Evolutionary conservation across 2,113 vertebrate species (phyloP), one percentile per base, ranked within the genome.

Genomic region (Ageneiosus marmoratus): DNA sequence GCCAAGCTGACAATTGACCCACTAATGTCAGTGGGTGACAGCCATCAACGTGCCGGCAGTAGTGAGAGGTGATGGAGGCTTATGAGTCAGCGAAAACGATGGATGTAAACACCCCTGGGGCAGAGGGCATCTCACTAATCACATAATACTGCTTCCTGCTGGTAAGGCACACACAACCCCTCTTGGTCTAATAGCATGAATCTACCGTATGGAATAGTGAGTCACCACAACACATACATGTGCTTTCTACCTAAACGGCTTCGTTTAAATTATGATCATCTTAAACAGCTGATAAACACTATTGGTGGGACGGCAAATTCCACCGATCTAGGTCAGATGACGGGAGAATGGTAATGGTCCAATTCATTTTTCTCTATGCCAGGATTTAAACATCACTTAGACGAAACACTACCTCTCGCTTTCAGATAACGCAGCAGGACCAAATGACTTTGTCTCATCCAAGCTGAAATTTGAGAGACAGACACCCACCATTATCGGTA

Each of bases 21-120:
- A 91, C 92, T 91, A 89, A 90, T 92, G 91, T 93, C 92, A 92
- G 77, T 2, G n/a, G 44, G 87, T 87, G 87, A 87, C 74, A 53
- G 77, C 82, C 87, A 86, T 88, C 85, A 82, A 55, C 77, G 12
- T 32, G 67, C 86, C 86, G 85, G 88, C 51, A 73, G 53, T 89
- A 87, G 89, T 89, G 76, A 58, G 73, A 88, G 90, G 89, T 91
- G 93, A 92, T 91, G 91, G 87, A 63, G 87, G 88, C 81, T 82
- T 41, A 83, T 85, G 87, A 87, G 91, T 93, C 91, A 90, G 91
- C 90, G 78, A 82, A 89, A 83, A 87, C 84, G 50, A 88, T 75
- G 2, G 81, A 67, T 87, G 83, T 90, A 90, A 90, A 73, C 87
- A 58, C 82, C 87, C 34, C 50, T n/a, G 51, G 79, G 82, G 72